Evolutionary conservation across 2,888 invertebrate genomes (phyloP).

Genomic region (Galerucella calmariensis): DNA sequence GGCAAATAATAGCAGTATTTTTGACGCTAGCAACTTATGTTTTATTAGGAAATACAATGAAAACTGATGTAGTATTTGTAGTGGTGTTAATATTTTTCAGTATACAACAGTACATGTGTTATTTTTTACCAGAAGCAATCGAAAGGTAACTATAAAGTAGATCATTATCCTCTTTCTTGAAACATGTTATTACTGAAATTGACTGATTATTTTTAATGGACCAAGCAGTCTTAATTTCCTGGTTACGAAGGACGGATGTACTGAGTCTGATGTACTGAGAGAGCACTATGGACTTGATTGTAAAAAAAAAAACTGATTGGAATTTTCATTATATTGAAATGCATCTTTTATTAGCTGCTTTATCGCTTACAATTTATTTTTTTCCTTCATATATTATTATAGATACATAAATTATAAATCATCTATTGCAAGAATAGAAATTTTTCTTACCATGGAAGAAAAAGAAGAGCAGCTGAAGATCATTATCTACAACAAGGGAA

Average conservation of each 20-base stretch:
- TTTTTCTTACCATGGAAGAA: constrained; percentile 51
- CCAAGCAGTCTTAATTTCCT: too few relatives aligned
- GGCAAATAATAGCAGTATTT: constrained; percentile 85
- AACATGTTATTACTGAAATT: neutral
- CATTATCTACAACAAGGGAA: constrained; percentile 25
- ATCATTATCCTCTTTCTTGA: neutral
- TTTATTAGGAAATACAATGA: constrained; percentile 69
- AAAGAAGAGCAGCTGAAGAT: constrained; percentile 39
- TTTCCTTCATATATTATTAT: neutral
- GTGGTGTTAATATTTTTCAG: constrained; percentile 82
- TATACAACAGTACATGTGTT: constrained; percentile 65
- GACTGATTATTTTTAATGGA: neutral
- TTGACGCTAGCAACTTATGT: constrained; percentile 83
- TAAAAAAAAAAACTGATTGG: too few relatives aligned
- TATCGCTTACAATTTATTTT: neutral
- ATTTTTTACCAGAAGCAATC: constrained; percentile 52
- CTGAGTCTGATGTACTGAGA: too few relatives aligned
- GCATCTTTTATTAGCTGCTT: neutral
- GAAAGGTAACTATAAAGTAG: constrained; percentile 31
- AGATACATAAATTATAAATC: constrained; percentile 45
- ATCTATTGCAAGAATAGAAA: constrained; percentile 52
- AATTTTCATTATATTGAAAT: neutral
- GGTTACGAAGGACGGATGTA: too few relatives aligned
- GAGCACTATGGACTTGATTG: too few relatives aligned
- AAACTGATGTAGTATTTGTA: constrained; percentile 77